Percentiles rank a stretch among this genome's conserved stretches.
phyloP scores from a whole-genome alignment of 2,113 vertebrate species.

The Tetrao urogallus region DNA sequence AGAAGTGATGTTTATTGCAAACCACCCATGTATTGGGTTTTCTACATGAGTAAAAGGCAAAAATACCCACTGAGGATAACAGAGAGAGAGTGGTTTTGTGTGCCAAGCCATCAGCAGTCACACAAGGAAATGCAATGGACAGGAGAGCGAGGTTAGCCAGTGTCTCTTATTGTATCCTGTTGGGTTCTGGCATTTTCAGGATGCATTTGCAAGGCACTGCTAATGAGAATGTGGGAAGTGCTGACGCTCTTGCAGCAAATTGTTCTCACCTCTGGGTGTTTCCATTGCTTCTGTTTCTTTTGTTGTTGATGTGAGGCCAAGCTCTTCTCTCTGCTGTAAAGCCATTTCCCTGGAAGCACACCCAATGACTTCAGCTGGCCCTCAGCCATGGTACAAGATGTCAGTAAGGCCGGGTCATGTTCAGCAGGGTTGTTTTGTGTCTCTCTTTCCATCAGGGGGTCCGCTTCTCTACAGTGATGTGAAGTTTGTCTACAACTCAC shows the following conservation, averaged over 20 bases:
- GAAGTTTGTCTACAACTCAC: slow-evolving; percentile 87
- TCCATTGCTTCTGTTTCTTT: background rate
- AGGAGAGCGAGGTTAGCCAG: background rate
- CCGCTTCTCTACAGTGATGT: slow-evolving; percentile 86
- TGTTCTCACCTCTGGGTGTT: background rate
- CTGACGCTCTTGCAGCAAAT: background rate
- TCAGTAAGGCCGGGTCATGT: background rate
- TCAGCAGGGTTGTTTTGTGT: background rate
- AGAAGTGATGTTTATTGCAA: background rate
- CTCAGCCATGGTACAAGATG: background rate
- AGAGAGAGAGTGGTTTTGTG: background rate
- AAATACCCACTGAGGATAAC: background rate
- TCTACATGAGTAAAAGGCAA: background rate
- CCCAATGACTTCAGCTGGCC: background rate
- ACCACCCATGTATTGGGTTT: background rate
- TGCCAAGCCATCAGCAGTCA: background rate
- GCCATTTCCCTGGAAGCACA: background rate
- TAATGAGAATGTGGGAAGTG: background rate
- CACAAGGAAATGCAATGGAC: background rate
- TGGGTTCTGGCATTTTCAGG: background rate
- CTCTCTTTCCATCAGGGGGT: slow-evolving; percentile 81
- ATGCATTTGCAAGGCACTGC: background rate
- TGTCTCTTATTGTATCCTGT: accelerated
- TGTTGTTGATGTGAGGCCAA: background rate
- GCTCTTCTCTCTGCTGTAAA: background rate